Conservation (phyloP, 2,113 vertebrate genomes). For the Platichthys flesus region DNA sequence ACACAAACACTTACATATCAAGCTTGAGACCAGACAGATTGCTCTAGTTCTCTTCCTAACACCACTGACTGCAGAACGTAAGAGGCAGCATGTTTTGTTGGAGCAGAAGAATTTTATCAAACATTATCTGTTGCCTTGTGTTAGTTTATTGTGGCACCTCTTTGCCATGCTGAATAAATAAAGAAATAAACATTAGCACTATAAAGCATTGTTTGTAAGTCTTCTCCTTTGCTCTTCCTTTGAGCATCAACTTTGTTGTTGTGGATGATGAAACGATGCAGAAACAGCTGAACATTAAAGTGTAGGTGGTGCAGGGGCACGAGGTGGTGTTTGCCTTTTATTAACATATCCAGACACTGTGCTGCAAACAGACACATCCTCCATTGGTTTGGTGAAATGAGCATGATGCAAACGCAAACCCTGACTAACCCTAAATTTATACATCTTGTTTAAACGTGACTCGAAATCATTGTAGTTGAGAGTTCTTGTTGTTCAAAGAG, state of each 20-base stretch:
- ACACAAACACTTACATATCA: not conserved
- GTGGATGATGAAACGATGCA: slow-evolving; percentile 47
- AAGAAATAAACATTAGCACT: slow-evolving; percentile 39
- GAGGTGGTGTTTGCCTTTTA: not conserved
- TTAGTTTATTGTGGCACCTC: slow-evolving; percentile 7
- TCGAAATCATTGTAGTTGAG: not conserved
- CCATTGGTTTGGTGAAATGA: not conserved
- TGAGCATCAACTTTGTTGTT: slow-evolving; percentile 41
- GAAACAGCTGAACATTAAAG: slow-evolving; percentile 33
- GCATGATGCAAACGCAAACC: not conserved
- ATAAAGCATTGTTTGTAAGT: slow-evolving; percentile 29
- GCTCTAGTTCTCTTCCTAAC: not conserved
- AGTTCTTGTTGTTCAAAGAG: not conserved
- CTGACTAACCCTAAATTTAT: not conserved
- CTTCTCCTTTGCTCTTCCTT: slow-evolving; percentile 15
- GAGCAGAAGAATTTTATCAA: not conserved
- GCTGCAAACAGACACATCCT: not conserved
- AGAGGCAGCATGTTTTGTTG: slow-evolving; percentile 1
- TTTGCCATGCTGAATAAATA: slow-evolving; percentile 17
- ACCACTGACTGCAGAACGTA: not conserved
- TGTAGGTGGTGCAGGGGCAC: not conserved
- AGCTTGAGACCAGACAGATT: not conserved
- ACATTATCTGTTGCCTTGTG: slow-evolving; percentile 19
- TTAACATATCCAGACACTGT: not conserved
- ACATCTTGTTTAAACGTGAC: not conserved